These are phyloP conservation scores for Neopipo cinnamomea DNA, from an alignment of 2,113 vertebrate species.

Conservation along the genomic window DNA sequence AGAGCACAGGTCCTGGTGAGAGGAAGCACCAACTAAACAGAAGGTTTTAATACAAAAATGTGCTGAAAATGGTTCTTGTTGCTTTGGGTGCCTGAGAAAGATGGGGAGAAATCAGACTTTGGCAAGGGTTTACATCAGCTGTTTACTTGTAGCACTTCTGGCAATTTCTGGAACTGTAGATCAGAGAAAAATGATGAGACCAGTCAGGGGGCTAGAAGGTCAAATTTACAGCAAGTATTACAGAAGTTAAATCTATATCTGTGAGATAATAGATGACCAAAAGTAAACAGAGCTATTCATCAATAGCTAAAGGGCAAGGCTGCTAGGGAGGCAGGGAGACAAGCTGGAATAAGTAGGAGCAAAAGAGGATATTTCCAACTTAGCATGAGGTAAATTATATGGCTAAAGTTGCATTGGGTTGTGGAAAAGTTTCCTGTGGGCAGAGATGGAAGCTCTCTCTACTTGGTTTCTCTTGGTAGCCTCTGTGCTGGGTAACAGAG, in stretches of 20 bases:
- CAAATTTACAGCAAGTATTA: constrained; percentile 45
- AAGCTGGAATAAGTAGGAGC: not conserved
- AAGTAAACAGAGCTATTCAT: constrained; percentile 35
- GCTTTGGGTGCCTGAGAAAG: not conserved
- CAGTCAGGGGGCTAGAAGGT: constrained; percentile 30
- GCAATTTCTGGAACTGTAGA: constrained; percentile 16
- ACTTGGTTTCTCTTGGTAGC: not conserved
- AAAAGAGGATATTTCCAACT: not conserved
- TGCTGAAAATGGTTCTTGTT: not conserved
- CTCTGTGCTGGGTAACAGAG: not conserved
- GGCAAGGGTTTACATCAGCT: constrained; percentile 17
- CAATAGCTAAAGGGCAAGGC: constrained; percentile 47
- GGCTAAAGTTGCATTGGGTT: not conserved
- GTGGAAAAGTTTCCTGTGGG: not conserved
- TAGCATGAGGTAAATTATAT: not conserved
- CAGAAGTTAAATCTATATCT: constrained; percentile 55
- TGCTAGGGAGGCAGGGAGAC: not conserved
- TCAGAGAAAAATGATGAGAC: constrained; percentile 38
- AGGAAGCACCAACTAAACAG: constrained; percentile 2
- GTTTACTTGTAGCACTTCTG: constrained; percentile 6
- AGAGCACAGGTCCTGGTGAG: not conserved
- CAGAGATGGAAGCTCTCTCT: not conserved
- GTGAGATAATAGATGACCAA: constrained; percentile 25
- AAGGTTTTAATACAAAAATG: constrained; percentile 14
- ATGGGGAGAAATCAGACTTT: not conserved